Evolutionary conservation across 1,140 invertebrate species (phyloP).

Genomic region (Euura lappo): DNA sequence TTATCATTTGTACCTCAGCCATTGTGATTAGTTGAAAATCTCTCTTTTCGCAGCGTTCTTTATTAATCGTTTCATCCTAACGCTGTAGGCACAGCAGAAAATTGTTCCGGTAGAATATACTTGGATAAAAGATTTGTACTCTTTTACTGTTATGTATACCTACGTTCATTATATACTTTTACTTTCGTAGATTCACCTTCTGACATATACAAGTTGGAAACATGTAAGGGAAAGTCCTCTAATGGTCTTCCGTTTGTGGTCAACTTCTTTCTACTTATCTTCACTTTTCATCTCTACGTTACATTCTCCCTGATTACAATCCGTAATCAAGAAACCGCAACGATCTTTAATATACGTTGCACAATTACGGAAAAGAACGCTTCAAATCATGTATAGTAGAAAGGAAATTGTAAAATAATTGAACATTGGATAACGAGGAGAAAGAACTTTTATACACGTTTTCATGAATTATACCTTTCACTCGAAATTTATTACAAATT

Average conservation of each 20-base stretch:
- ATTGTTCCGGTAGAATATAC: too few relatives aligned
- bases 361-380: not conserved
- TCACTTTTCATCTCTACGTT: not conserved
- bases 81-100: too few relatives aligned
- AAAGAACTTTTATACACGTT: too few relatives aligned
- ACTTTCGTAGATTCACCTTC: slow-evolving; percentile 7
- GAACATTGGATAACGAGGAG: too few relatives aligned
- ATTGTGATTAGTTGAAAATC: not conserved
- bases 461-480: too few relatives aligned
- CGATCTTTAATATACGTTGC: not conserved
- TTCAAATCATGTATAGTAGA: not conserved
- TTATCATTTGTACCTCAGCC: not conserved
- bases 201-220: not conserved
- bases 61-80: too few relatives aligned
- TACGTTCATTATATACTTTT: not conserved
- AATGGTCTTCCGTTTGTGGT: not conserved
- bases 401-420: too few relatives aligned
- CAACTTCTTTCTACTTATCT: not conserved
- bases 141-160: too few relatives aligned
- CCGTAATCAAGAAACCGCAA: not conserved
- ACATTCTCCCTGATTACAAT: not conserved
- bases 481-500: too few relatives aligned
- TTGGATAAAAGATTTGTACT: too few relatives aligned
- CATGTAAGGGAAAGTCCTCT: not conserved
- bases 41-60: not conserved